phyloP scores from a whole-genome alignment of 2,888 invertebrate genomes.

The Phengaris alcon region DNA sequence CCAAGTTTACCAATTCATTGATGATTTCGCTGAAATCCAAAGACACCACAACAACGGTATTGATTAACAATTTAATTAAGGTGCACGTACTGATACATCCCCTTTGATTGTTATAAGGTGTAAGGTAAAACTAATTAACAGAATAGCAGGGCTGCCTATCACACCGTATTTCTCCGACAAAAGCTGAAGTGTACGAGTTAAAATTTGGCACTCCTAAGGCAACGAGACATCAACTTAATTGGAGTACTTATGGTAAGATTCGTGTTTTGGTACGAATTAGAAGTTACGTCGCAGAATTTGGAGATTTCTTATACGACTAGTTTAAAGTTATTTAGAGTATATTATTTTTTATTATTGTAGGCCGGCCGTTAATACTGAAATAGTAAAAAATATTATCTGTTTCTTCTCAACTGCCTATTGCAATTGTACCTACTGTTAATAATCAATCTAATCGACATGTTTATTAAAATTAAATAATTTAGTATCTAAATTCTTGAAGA shows the following conservation, averaged over 20 bases:
- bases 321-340: neutral
- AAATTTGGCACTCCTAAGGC: neutral
- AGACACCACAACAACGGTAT: neutral
- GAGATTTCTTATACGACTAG: neutral
- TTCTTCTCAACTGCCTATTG: too few relatives aligned
- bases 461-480: too few relatives aligned
- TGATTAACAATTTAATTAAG: slow-evolving; percentile 10
- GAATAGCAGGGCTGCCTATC: neutral
- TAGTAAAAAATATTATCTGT: too few relatives aligned
- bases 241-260: neutral
- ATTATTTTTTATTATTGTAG: too few relatives aligned
- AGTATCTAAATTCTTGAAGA: too few relatives aligned
- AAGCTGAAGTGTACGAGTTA: neutral
- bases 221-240: slow-evolving; percentile 2
- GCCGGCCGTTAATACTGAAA: too few relatives aligned
- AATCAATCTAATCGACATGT: too few relatives aligned
- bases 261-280: slow-evolving; percentile 1
- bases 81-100: neutral
- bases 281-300: neutral
- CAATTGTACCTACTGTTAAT: too few relatives aligned
- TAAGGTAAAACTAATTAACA: slow-evolving; percentile 3
- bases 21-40: neutral
- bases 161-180: neutral
- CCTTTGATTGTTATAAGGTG: slow-evolving; percentile 11
- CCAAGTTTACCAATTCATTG: neutral